These are phyloP conservation scores for Drosophila phalerata DNA, from an alignment of 2,888 invertebrate genomes.

Conservation along the genomic window DNA sequence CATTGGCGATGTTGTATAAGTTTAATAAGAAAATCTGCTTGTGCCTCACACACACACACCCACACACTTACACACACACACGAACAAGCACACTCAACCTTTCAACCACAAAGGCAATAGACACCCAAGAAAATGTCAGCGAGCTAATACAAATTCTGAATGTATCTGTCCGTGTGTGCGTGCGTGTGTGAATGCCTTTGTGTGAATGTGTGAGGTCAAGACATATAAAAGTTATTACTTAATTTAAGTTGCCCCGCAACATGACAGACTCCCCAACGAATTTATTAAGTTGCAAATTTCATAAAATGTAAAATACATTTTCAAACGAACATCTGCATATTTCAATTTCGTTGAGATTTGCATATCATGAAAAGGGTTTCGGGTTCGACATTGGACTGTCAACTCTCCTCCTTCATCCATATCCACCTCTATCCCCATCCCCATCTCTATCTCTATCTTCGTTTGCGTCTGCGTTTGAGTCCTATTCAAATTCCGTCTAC, in stretches of 20 bases:
- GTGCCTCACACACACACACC: conserved; percentile 36
- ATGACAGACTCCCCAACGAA: conserved; percentile 54
- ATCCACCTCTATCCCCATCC: too few relatives aligned
- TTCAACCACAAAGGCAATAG: conserved; percentile 70
- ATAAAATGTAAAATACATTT: conserved; percentile 75
- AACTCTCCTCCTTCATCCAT: conserved; percentile 19
- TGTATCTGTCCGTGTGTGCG: conserved; percentile 14
- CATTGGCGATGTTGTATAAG: conserved; percentile 44
- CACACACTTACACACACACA: conserved; percentile 42
- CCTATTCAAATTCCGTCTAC: conserved; percentile 38
- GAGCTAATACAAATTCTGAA: conserved; percentile 57
- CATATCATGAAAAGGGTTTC: conserved; percentile 68
- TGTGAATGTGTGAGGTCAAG: conserved; percentile 66
- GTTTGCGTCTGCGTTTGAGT: neutral
- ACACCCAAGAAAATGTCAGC: conserved; percentile 72
- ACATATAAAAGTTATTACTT: conserved; percentile 80
- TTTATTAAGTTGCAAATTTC: conserved; percentile 79
- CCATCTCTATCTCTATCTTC: neutral
- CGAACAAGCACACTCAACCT: conserved; percentile 43
- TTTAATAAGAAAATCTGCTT: conserved; percentile 72
- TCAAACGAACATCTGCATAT: conserved; percentile 78
- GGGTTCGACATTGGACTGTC: conserved; percentile 33
- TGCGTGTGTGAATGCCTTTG: conserved; percentile 30
- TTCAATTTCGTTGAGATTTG: conserved; percentile 77
- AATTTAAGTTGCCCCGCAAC: conserved; percentile 72